Evolutionary conservation across 2,888 invertebrate genomes (phyloP), one percentile per base, ranked within the genome.

Genomic region (Candidula unifasciata): DNA sequence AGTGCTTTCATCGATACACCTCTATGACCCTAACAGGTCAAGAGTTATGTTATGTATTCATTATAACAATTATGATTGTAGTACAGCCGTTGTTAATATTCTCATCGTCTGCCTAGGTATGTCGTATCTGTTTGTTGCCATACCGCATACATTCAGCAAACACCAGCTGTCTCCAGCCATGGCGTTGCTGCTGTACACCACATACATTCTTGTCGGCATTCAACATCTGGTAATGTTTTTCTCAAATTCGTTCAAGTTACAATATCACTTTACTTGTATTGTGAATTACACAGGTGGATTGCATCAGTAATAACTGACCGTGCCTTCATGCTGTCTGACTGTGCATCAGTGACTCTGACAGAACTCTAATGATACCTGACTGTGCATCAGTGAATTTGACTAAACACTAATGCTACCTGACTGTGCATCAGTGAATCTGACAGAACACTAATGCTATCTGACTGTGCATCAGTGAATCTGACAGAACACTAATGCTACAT

Each of bases 181-280:
- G 66, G 89, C 89, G 0, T 89, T 90, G 82, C 88, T 89, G 66
- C 85, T 92, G 73, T 92, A 89, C 83, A 84, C 91, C 60, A 87
- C 88, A 33, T 90, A 90, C 79, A 88, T 92, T 64, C 85, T 92
- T 79, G 88, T 92, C 76, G 91, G 90, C 10, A 87, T 92, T 10
- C 91, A 90, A 57, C 91, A 91, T 74, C 88, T 91, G 90, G 92
- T 91, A 85, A 82, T 27, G 16, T 27, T 37, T 73, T 3, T 5
- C 37, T 69, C 27, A 30, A 10, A 6, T 69, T 30, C 6, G 18
- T 69, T 69, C n/a, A 16, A 18, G 10, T 68, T 10, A 13, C 18
- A 21, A 60, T 16, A 5, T 60, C 5, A 60, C 21, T n/a, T 5
- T 60, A 21, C 18, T 60, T 60, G 60, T 60, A 24, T 60, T n/a